A percentile compares a stretch with the other conserved stretches of the same genome.
phyloP scores from a whole-genome alignment of 2,888 invertebrate species.

The Apamea anceps region DNA sequence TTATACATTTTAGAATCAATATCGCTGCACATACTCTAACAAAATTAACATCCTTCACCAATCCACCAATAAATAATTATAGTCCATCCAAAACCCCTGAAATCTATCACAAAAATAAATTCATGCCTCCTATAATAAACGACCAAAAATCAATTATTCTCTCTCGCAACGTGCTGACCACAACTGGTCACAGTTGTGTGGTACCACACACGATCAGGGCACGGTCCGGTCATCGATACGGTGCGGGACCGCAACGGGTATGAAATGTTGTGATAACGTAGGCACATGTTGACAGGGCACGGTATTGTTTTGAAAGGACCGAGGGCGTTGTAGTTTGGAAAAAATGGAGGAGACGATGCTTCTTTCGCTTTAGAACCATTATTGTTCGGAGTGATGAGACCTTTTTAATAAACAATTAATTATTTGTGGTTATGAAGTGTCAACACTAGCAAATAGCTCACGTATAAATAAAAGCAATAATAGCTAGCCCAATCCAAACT shows the following conservation, averaged over 20 bases:
- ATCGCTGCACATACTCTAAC: background rate
- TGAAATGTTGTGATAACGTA: constrained; percentile 43
- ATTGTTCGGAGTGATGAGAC: too few species aligned
- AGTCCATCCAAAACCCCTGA: background rate
- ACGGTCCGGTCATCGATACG: constrained; percentile 38
- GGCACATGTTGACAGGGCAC: background rate
- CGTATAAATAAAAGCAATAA: background rate
- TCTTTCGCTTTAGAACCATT: background rate
- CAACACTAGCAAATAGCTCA: background rate
- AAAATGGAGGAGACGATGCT: background rate
- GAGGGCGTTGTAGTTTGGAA: background rate
- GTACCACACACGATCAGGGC: constrained; percentile 36
- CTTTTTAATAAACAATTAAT: background rate
- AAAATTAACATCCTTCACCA: background rate
- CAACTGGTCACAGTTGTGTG: constrained; percentile 49
- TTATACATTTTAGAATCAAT: background rate
- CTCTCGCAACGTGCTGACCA: constrained; percentile 43
- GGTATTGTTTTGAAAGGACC: constrained; percentile 4
- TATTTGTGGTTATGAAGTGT: too few species aligned
- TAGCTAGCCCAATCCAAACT: background rate
- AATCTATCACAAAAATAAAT: constrained; percentile 35
- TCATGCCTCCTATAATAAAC: constrained; percentile 16
- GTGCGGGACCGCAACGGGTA: constrained; percentile 46
- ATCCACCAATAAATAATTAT: constrained; percentile 11
- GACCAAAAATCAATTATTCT: constrained; percentile 59